Percentiles rank a stretch among this genome's conserved stretches.
Evolutionary conservation across 2,888 invertebrate species (phyloP).

Genomic region (Lochmaea capreae): DNA sequence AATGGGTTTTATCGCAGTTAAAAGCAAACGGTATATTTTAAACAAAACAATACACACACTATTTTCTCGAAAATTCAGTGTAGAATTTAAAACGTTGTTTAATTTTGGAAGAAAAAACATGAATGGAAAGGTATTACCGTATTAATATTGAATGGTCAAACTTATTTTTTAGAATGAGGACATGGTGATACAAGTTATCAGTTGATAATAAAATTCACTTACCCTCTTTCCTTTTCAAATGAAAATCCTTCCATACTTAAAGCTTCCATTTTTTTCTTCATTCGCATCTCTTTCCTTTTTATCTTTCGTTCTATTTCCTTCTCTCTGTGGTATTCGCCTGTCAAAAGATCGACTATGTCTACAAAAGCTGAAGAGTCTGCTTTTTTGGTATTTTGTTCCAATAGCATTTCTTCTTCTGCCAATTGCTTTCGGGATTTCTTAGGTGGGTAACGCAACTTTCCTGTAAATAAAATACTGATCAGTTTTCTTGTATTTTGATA

Average conservation of each 20-base stretch:
- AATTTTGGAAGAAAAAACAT: no score
- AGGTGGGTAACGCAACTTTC: slow-evolving; percentile 72
- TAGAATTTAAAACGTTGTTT: no score
- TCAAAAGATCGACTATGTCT: slow-evolving; percentile 69
- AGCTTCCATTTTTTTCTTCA: slow-evolving; percentile 62
- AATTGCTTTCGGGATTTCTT: slow-evolving; percentile 63
- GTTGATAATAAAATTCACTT: background rate
- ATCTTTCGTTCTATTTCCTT: slow-evolving; percentile 55
- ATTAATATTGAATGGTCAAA: no score
- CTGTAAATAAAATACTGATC: slow-evolving; percentile 51
- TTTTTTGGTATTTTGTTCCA: slow-evolving; percentile 56
- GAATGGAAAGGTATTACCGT: no score
- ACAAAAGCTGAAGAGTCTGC: slow-evolving; percentile 62
- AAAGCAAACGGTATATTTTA: no score
- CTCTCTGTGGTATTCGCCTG: slow-evolving; percentile 68
- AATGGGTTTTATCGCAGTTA: no score
- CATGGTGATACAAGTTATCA: no score
- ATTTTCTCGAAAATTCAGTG: no score
- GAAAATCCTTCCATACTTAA: slow-evolving; percentile 49
- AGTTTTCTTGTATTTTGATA: background rate
- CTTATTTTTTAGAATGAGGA: no score
- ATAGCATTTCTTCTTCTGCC: slow-evolving; percentile 63
- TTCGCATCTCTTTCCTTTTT: slow-evolving; percentile 54
- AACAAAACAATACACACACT: no score
- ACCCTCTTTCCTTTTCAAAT: slow-evolving; percentile 27